A percentile compares a stretch with the other conserved stretches of the same genome.
Conservation (phyloP, 2,888 invertebrate genomes). For the Alloplasta piceator region DNA sequence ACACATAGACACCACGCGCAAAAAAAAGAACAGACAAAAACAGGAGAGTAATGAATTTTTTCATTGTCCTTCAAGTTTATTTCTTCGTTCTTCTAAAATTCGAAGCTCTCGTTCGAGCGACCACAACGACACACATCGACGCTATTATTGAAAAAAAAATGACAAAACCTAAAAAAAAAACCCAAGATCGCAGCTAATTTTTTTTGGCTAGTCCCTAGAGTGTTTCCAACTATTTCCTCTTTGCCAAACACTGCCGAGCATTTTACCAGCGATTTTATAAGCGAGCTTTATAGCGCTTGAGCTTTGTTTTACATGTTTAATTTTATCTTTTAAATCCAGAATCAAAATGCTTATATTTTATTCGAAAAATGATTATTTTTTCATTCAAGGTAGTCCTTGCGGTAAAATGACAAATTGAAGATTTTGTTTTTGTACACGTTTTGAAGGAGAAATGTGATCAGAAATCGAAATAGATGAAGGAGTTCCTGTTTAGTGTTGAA, state of each 20-base stretch:
- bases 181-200: constrained; percentile 44
- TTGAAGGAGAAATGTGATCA: too few species aligned
- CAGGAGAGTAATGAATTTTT: constrained; percentile 19
- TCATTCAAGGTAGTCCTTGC: not conserved
- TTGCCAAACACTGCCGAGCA: constrained; percentile 63
- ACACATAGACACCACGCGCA: constrained; percentile 65
- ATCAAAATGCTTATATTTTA: not conserved
- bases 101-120: constrained; percentile 16
- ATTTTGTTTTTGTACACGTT: too few species aligned
- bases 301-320: not conserved
- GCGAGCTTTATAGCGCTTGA: constrained; percentile 33
- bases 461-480: too few species aligned
- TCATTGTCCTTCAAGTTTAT: constrained; percentile 3
- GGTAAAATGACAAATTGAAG: too few species aligned
- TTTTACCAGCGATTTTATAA: constrained; percentile 42
- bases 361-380: constrained; percentile 18
- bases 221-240: constrained; percentile 54
- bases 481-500: too few species aligned
- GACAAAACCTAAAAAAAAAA: not conserved
- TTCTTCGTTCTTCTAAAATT: constrained; percentile 19
- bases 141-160: constrained; percentile 14
- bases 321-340: constrained; percentile 2
- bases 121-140: constrained; percentile 56
- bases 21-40: not conserved
- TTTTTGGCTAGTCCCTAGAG: constrained; percentile 54